Evolutionary conservation across 2,888 invertebrate species (phyloP).

Genomic region (Zaprionus obscuricornis): DNA sequence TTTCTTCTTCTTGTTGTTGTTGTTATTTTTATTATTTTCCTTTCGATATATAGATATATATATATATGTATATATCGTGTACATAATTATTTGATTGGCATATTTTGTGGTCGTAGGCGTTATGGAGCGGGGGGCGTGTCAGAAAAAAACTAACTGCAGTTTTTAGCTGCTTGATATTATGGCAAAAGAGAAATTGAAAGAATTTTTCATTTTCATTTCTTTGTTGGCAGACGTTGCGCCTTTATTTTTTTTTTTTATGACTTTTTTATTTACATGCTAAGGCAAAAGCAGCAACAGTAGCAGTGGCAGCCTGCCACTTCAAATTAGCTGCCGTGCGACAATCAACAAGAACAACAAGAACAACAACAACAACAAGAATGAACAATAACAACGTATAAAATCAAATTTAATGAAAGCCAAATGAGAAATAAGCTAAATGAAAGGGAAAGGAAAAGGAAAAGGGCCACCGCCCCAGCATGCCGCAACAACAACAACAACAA

Average conservation of each 20-base stretch:
- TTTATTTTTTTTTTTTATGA: constrained; percentile 47
- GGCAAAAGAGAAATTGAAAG: constrained; percentile 18
- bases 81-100: constrained; percentile 32
- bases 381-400: constrained; percentile 53
- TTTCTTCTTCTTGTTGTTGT: constrained; percentile 10
- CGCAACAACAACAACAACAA: not conserved
- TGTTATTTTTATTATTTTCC: constrained; percentile 18
- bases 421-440: constrained; percentile 49
- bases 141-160: constrained; percentile 47
- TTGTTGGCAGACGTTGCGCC: constrained; percentile 20
- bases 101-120: not conserved
- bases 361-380: constrained; percentile 15
- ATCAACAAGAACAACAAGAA: constrained; percentile 23
- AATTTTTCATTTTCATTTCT: constrained; percentile 36
- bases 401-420: constrained; percentile 70
- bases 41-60: constrained; percentile 18
- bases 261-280: constrained; percentile 61
- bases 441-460: constrained; percentile 23
- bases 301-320: constrained; percentile 33
- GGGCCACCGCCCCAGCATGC: constrained; percentile 25
- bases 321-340: constrained; percentile 61
- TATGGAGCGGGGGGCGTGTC: constrained; percentile 31
- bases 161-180: constrained; percentile 15
- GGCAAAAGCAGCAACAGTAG: constrained; percentile 10
- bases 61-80: constrained; percentile 14